Evolutionary conservation across 2,113 vertebrate species (phyloP), one percentile per base, ranked within the genome.

Genomic region (Sapayoa aenigma): DNA sequence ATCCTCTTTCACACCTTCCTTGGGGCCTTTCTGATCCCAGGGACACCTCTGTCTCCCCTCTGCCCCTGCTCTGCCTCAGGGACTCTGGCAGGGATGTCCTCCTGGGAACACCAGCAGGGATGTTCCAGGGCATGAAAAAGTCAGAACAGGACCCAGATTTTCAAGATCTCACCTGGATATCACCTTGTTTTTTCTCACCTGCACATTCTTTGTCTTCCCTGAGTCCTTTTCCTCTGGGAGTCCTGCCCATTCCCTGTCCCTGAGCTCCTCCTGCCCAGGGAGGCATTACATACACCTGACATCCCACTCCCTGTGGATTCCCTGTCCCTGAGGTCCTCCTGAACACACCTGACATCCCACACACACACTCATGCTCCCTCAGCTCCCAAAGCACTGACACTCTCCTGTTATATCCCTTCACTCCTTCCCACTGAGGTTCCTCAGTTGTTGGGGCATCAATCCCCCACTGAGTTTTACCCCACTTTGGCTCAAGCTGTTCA

Each of bases 281-380:
- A 33, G 31, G 23, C 25, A 27, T 13, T 35, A 8, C 60, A 49
- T 24, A 16, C 50, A 41, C 30, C 31, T 11, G 31, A 68, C 37
- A 37, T 22, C 14, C 14, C 17, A 4, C 33, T 68, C 33, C 12
- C 17, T 14, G 23, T 47, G n/a, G 42, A 96, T 96, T 95, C 96
- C 55, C 6, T 31, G 72, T 88, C 94, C 94, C 95, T 94, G 95
- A 96, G 96, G 94, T 96, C 96, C 96, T 95, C 93, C 82, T 15
- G 28, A 90, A 91, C 73, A 35, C 58, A 58, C 66, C 91, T 71
- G 89, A 72, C 93, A 56, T 53, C 55, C 33, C 12, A 87, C 91
- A 90, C 89, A 20, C 53, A 71, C 41, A 44, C 44, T 89, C 80
- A 37, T 66, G 66, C 77, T 93, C 11, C 12, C 83, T 93, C 91